phyloP scores from a whole-genome alignment of 2,888 invertebrate species.

The Dendrolimus houi region DNA sequence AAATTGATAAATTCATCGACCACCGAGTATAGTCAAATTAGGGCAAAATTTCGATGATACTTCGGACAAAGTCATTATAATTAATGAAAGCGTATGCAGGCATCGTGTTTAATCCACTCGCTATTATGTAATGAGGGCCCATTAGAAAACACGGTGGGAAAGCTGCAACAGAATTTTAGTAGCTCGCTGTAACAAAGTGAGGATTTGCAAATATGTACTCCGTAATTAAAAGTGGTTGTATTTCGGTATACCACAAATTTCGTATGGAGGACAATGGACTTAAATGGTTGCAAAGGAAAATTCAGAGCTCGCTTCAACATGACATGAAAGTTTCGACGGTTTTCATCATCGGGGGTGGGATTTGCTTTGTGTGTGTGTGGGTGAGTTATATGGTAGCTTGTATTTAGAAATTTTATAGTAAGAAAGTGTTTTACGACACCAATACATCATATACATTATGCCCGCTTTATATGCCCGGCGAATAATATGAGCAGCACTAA shows the following conservation, averaged over 20 bases:
- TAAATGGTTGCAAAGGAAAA: too few species aligned
- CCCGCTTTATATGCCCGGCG: too few species aligned
- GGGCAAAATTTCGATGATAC: conserved; percentile 26
- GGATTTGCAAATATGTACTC: neutral
- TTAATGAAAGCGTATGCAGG: conserved; percentile 23
- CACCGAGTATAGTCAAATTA: conserved; percentile 18
- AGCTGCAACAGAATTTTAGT: neutral
- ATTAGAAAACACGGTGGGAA: neutral
- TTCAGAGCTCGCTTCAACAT: too few species aligned
- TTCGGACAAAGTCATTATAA: conserved; percentile 30
- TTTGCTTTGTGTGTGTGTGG: too few species aligned
- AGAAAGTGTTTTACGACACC: too few species aligned
- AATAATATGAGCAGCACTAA: too few species aligned
- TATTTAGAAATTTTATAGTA: too few species aligned
- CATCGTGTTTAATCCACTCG: conserved; percentile 19
- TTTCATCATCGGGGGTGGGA: too few species aligned
- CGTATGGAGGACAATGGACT: neutral
- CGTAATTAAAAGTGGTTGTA: neutral
- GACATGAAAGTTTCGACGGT: too few species aligned
- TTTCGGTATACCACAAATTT: neutral
- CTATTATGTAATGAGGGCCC: conserved; percentile 16
- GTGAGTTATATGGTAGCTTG: too few species aligned
- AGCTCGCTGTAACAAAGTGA: neutral
- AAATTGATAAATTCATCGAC: conserved; percentile 13
- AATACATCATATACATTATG: too few species aligned